Evolutionary conservation across 2,888 invertebrate genomes (phyloP), one percentile per base, ranked within the genome.

Genomic region (Diploptera punctata): DNA sequence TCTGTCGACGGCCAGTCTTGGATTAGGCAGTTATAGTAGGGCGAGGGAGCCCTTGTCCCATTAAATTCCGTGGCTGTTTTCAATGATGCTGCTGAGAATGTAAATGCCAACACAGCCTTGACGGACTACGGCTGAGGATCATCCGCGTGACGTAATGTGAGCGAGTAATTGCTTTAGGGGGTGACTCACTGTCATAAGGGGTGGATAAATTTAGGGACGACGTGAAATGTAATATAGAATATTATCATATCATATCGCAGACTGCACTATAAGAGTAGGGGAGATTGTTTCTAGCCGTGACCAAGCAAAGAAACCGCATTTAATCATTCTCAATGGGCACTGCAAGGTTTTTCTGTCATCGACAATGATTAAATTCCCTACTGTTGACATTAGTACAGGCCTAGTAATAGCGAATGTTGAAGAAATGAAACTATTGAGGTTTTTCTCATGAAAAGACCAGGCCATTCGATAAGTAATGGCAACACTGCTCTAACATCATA

Each of bases 191-290:
- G 57, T 57, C 57, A 57, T 57, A 57, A 57, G 57, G 57, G 57
- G 47, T 3, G 47, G 47, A 24, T 21, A 29, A 24, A 29, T 21
- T 4, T 26, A 57, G 21, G 26, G 57, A 24, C n/a, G 57, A 57
- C 24, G 57, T n/a, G 57, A 57, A 57, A 57, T 29, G 57, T 57
- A 57, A 60, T 44, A 70, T 54, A 54, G 70, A 70, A 60, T 72
- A 67, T 57, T 72, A 71, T 69, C 65, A 52, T 68, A 62, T 72
- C 72, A 72, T 72, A 68, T 68, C 52, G 47, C 61, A 52, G 24
- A 10, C 38, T 49, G 26, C 43, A 54, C 71, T 67, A 52, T 5
- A 61, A 44, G 60, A 29, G 31, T 71, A 29, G n/a, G 65, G 65
- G 26, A 9, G 33, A 10, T 33, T 33, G 7, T 33, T n/a, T 21